Evolutionary conservation across 2,888 invertebrate species (phyloP).

Genomic region (Orthosia cruda): DNA sequence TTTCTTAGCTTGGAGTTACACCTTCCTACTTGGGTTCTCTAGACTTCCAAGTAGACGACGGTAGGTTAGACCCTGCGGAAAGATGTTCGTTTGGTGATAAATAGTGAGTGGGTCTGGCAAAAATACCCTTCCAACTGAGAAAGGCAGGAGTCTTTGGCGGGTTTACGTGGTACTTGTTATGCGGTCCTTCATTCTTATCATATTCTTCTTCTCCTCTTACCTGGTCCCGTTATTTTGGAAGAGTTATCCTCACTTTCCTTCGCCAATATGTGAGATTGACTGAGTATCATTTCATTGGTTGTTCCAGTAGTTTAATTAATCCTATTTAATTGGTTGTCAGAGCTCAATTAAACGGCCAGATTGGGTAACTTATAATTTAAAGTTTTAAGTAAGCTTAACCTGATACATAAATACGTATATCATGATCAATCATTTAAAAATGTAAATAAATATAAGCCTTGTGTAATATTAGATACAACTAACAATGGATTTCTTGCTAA

Average conservation of each 20-base stretch:
- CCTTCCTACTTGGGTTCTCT: too few species aligned
- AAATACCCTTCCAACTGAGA: too few species aligned
- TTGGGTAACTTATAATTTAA: neutral
- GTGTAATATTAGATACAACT: neutral
- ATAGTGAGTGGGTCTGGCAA: too few species aligned
- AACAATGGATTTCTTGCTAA: neutral
- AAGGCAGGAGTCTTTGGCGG: too few species aligned
- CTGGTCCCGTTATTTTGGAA: neutral
- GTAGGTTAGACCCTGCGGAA: too few species aligned
- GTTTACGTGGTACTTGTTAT: neutral
- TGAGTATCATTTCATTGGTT: neutral
- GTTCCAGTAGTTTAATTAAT: neutral
- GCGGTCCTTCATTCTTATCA: neutral
- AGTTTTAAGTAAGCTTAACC: neutral
- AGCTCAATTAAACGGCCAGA: neutral
- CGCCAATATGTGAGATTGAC: neutral
- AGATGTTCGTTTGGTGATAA: too few species aligned
- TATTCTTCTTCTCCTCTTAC: neutral
- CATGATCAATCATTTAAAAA: conserved; percentile 11
- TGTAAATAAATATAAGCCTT: conserved; percentile 7
- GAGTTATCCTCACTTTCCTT: neutral
- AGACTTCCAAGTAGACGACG: too few species aligned
- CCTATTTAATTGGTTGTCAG: neutral
- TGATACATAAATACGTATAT: neutral
- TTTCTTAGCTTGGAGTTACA: too few species aligned